Evolutionary conservation across 2,113 vertebrate species (phyloP).

Genomic region (Aldabrachelys gigantea): DNA sequence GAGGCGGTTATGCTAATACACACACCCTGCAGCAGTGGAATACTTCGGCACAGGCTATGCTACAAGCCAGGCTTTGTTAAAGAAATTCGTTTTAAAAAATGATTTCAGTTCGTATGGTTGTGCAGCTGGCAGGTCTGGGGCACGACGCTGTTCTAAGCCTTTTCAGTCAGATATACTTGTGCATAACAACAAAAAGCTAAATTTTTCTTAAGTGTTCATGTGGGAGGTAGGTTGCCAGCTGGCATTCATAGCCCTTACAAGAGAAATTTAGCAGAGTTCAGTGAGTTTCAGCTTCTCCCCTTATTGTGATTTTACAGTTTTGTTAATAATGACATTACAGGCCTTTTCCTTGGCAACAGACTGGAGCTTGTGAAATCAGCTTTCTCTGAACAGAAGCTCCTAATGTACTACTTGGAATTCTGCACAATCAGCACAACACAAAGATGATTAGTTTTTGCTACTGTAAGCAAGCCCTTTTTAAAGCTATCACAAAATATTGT

Average conservation of each 20-base stretch:
- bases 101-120: neutral
- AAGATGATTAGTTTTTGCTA: neutral
- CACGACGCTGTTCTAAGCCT: neutral
- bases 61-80: neutral
- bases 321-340: neutral
- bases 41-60: neutral
- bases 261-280: neutral
- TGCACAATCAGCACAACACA: neutral
- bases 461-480: slow-evolving; percentile 21
- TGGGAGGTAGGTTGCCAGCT: neutral
- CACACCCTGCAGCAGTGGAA: neutral
- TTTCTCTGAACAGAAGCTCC: neutral
- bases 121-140: neutral
- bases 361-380: neutral
- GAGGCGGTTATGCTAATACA: neutral
- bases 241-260: neutral
- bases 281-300: neutral
- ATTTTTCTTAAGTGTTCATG: neutral
- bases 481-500: neutral
- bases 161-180: neutral
- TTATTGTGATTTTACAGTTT: neutral
- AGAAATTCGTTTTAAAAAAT: neutral
- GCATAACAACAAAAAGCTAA: neutral
- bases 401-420: neutral
- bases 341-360: neutral